Percentiles rank a stretch among this genome's conserved stretches.
phyloP scores from a whole-genome alignment of 2,797 vertebrate species.

The Erpetoichthys calabaricus region DNA sequence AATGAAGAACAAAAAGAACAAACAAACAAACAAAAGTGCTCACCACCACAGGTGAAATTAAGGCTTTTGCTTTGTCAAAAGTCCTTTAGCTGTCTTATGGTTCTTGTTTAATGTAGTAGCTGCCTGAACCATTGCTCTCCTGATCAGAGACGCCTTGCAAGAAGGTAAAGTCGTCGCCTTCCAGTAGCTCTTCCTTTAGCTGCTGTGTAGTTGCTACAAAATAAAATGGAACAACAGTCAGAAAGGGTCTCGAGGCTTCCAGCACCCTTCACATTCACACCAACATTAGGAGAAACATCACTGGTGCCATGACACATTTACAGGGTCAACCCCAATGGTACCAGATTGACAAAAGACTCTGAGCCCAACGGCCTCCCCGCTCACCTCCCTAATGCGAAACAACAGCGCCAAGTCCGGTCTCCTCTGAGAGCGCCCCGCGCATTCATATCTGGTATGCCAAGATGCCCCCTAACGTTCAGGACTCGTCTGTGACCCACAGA shows the following conservation, averaged over 20 bases:
- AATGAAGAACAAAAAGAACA: conserved; percentile 1
- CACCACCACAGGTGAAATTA: conserved; percentile 42
- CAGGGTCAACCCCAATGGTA: no score
- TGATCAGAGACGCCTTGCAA: conserved; percentile 89
- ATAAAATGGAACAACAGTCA: conserved; percentile 14
- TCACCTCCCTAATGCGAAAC: no score
- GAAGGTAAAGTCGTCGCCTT: conserved; percentile 83
- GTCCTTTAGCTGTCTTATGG: conserved; percentile 52
- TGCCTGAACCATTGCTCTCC: conserved; percentile 92
- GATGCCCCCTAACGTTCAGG: no score
- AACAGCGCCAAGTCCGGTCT: no score
- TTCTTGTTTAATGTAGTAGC: conserved; percentile 94
- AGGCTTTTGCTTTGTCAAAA: conserved; percentile 23
- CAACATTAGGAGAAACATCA: no score
- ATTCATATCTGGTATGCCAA: no score
- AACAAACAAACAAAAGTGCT: conserved; percentile 18
- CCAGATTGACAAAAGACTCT: no score
- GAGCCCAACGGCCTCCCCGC: no score
- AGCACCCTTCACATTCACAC: background rate
- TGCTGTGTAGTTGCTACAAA: conserved; percentile 70
- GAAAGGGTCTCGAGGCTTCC: conserved; percentile 7
- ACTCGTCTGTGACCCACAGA: no score
- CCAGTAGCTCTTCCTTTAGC: conserved; percentile 77
- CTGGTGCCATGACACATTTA: no score
- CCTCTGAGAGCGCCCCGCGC: no score